Percentiles rank a stretch among this genome's conserved stretches.
Conservation (phyloP, 2,797 vertebrate species). For the Chrysocyon brachyurus region DNA sequence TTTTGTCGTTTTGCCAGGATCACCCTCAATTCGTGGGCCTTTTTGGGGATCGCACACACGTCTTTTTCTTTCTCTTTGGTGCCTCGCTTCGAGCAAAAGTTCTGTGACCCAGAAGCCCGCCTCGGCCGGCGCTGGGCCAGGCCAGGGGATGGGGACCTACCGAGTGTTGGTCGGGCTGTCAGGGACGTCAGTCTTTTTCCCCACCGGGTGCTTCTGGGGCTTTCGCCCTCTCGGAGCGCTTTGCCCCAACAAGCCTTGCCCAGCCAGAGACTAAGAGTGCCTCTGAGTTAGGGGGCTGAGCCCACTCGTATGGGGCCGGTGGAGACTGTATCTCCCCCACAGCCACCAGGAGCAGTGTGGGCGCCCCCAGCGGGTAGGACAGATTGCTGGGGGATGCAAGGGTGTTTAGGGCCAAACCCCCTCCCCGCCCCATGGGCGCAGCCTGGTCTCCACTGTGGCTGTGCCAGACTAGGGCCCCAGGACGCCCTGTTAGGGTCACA, state of each 20-base stretch:
- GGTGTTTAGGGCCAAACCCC: too few relatives aligned
- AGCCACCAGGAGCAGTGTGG: neutral
- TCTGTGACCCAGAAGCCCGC: neutral
- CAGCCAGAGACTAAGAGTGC: neutral
- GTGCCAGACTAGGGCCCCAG: rapidly evolving
- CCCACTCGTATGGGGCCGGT: rapidly evolving
- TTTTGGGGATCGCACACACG: neutral
- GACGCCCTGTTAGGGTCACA: rapidly evolving
- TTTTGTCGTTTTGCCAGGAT: neutral
- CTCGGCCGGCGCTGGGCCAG: rapidly evolving
- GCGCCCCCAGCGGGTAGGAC: neutral
- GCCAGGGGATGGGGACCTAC: rapidly evolving
- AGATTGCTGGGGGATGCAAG: rapidly evolving
- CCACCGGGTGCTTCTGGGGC: rapidly evolving
- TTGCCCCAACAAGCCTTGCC: neutral
- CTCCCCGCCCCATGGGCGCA: rapidly evolving
- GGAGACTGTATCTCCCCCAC: rapidly evolving
- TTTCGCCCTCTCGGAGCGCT: neutral
- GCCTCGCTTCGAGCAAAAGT: neutral
- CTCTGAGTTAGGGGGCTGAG: neutral
- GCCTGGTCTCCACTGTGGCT: neutral
- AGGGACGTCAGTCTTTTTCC: neutral
- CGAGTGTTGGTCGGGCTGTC: neutral
- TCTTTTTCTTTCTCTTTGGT: neutral
- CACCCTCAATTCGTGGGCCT: neutral